A percentile compares a stretch with the other conserved stretches of the same genome.
These are phyloP conservation scores for Pelecanoides urinatrix DNA, from an alignment of 2,113 vertebrate genomes.

Conservation along the genomic window DNA sequence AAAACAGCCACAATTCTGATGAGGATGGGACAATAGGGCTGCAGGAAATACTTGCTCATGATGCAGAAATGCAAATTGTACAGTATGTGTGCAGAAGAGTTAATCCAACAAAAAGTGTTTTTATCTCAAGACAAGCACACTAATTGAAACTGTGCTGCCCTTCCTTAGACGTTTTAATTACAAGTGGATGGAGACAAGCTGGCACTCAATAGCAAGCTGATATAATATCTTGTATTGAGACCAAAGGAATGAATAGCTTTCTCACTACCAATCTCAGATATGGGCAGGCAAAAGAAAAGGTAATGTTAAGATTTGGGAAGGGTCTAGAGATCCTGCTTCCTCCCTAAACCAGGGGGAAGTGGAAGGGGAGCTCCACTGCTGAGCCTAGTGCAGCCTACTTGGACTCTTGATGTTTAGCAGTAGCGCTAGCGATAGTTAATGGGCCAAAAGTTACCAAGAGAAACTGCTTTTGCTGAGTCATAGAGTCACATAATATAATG, in stretches of 20 bases:
- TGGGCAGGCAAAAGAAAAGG: neutral
- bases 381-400: neutral
- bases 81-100: neutral
- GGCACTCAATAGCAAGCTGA: neutral
- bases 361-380: neutral
- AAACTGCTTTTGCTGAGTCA: neutral
- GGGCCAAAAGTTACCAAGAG: neutral
- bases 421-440: neutral
- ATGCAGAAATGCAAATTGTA: neutral
- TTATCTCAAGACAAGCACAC: neutral
- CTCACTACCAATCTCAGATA: neutral
- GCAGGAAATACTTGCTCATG: neutral
- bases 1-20: neutral
- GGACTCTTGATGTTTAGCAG: neutral
- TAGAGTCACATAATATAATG: neutral
- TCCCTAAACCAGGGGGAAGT: neutral
- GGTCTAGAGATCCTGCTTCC: neutral
- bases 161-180: neutral
- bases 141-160: neutral
- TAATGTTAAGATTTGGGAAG: neutral
- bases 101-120: neutral
- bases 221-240: neutral
- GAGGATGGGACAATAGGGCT: neutral
- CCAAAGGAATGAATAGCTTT: neutral
- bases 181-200: neutral